Percentiles rank a stretch among this genome's conserved stretches.
Conservation (phyloP, 2,113 vertebrate genomes). For the Ivindomyrus marchei region DNA sequence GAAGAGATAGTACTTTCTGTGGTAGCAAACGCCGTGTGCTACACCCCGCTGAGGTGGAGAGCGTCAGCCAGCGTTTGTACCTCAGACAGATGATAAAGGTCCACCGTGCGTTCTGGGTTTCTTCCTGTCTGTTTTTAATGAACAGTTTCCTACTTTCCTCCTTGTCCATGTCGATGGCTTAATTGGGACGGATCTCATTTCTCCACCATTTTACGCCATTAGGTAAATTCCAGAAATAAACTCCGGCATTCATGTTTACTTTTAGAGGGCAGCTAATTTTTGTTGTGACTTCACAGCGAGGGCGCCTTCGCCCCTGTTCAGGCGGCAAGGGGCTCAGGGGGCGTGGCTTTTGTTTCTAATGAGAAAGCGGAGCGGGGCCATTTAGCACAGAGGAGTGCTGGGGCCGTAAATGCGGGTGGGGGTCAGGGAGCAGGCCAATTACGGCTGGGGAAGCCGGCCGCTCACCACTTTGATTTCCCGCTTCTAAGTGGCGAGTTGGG, state of each 20-base stretch:
- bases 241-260: not conserved
- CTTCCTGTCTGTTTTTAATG: slow-evolving; percentile 2
- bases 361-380: slow-evolving; percentile 87
- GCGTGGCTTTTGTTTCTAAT: slow-evolving; percentile 75
- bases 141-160: not conserved
- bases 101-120: not conserved
- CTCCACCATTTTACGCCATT: not conserved
- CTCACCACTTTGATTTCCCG: slow-evolving; percentile 81
- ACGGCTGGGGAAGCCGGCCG: slow-evolving; percentile 76
- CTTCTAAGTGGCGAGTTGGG: slow-evolving; percentile 81
- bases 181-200: slow-evolving; percentile 8
- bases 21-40: not conserved
- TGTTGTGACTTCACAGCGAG: slow-evolving; percentile 30
- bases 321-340: slow-evolving; percentile 29
- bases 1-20: not conserved
- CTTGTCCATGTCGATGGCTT: not conserved
- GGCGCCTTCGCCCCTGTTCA: slow-evolving; percentile 1
- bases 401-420: slow-evolving; percentile 73
- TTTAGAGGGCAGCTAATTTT: slow-evolving; percentile 15
- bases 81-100: slow-evolving; percentile 8
- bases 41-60: not conserved
- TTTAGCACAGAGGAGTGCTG: slow-evolving; percentile 96
- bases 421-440: slow-evolving; percentile 97
- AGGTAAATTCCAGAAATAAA: slow-evolving; percentile 20
- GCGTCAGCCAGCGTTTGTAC: not conserved